phyloP scores from a whole-genome alignment of 2,797 vertebrate species.

The Pampus argenteus region DNA sequence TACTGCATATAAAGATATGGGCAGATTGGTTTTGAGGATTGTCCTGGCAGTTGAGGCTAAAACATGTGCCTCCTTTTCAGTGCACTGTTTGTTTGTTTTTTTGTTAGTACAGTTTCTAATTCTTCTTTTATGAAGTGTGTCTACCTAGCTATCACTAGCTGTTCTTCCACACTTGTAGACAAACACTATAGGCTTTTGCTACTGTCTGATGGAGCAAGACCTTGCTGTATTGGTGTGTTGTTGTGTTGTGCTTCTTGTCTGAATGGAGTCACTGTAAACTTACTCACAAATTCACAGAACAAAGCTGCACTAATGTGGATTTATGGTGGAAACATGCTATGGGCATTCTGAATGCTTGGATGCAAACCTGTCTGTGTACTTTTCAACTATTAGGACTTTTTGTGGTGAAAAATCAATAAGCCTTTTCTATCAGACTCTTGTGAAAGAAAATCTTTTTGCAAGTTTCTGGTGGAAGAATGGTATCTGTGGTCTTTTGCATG shows the following conservation, averaged over 20 bases:
- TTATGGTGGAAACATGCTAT: neutral
- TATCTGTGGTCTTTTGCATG: slow-evolving; percentile 11
- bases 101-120: neutral
- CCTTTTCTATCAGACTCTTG: neutral
- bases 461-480: neutral
- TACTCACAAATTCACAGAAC: neutral
- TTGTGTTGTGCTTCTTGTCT: neutral
- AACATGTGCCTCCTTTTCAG: neutral
- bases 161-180: neutral
- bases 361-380: neutral
- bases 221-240: neutral
- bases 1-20: no score
- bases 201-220: slow-evolving; percentile 7
- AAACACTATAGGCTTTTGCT: neutral
- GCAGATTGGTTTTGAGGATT: slow-evolving; percentile 10
- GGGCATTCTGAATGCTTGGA: slow-evolving; percentile 6
- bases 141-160: neutral
- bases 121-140: neutral
- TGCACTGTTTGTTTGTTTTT: slow-evolving; percentile 6
- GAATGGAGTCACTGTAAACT: neutral
- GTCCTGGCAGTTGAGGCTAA: neutral
- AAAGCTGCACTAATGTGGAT: neutral
- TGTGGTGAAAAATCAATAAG: slow-evolving; percentile 6
- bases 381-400: neutral
- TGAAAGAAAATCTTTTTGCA: neutral